Percentiles rank a stretch among this genome's conserved stretches.
Conservation (phyloP, 2,797 vertebrate species). For the Phataginus tricuspis region DNA sequence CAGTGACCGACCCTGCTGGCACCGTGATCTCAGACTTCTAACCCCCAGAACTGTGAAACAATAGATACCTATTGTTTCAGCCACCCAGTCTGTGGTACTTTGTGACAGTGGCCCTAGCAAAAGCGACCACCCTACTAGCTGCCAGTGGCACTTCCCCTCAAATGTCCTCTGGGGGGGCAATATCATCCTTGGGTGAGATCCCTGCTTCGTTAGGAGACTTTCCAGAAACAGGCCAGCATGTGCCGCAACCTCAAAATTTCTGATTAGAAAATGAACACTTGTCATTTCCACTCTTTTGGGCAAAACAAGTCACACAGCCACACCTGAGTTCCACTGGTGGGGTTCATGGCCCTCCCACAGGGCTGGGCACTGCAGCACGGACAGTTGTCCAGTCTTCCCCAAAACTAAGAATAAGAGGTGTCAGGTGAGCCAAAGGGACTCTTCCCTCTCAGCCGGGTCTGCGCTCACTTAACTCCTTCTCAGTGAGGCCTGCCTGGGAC, state of each 20-base stretch:
- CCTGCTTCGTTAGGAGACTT: neutral
- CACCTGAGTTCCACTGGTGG: no score
- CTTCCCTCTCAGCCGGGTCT: neutral
- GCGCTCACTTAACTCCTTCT: neutral
- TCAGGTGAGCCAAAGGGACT: neutral
- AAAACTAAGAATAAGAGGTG: neutral
- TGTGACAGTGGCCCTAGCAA: neutral
- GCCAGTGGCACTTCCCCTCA: neutral
- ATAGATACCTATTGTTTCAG: neutral
- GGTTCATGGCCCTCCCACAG: accelerated
- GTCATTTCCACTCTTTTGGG: no score
- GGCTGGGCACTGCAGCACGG: no score
- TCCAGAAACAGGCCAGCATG: neutral
- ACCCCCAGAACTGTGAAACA: neutral
- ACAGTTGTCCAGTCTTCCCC: neutral
- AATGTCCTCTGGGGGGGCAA: neutral
- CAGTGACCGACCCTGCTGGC: neutral
- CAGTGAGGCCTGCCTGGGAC: accelerated
- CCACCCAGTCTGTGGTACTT: no score
- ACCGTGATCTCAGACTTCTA: neutral
- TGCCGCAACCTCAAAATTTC: accelerated
- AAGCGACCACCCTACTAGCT: neutral
- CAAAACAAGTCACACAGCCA: neutral
- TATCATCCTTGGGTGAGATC: neutral
- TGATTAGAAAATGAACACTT: neutral